Conservation (phyloP, 2,113 vertebrate species). For the Polypterus bichir region DNA sequence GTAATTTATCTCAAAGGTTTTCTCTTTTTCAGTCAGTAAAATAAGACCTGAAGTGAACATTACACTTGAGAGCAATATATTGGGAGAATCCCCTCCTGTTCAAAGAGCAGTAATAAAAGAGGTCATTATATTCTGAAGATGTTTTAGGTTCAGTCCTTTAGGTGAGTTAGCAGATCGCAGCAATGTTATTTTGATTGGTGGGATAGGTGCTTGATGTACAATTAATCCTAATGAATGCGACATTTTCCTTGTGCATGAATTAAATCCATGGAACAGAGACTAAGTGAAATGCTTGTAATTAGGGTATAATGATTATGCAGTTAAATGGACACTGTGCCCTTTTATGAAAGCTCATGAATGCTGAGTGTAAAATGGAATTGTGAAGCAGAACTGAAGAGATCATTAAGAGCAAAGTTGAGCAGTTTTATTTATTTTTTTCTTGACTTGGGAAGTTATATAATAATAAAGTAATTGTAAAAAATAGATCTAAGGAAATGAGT, state of each 20-base stretch:
- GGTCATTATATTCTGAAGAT: slow-evolving; percentile 37
- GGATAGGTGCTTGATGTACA: neutral
- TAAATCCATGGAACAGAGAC: too few relatives aligned
- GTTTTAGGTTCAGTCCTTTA: neutral
- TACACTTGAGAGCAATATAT: slow-evolving; percentile 26
- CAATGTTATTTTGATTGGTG: neutral
- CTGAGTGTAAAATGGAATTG: too few relatives aligned
- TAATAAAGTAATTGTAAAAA: too few relatives aligned
- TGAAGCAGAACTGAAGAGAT: too few relatives aligned
- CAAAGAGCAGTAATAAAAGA: slow-evolving; percentile 37
- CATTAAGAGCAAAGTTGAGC: too few relatives aligned
- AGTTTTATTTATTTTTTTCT: too few relatives aligned
- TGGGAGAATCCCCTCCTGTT: slow-evolving; percentile 36
- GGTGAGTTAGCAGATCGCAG: neutral
- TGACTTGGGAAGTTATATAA: too few relatives aligned
- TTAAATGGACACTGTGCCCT: too few relatives aligned
- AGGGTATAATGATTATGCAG: neutral
- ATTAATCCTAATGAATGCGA: neutral
- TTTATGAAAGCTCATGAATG: too few relatives aligned
- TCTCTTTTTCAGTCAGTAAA: slow-evolving; percentile 19
- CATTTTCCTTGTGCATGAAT: neutral
- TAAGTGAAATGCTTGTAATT: slow-evolving; percentile 3
- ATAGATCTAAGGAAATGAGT: too few relatives aligned
- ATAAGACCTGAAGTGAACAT: slow-evolving; percentile 23
- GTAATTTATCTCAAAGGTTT: slow-evolving; percentile 27